A percentile compares a stretch with the other conserved stretches of the same genome.
phyloP scores from a whole-genome alignment of 2,113 vertebrate species.

The Clarias gariepinus region DNA sequence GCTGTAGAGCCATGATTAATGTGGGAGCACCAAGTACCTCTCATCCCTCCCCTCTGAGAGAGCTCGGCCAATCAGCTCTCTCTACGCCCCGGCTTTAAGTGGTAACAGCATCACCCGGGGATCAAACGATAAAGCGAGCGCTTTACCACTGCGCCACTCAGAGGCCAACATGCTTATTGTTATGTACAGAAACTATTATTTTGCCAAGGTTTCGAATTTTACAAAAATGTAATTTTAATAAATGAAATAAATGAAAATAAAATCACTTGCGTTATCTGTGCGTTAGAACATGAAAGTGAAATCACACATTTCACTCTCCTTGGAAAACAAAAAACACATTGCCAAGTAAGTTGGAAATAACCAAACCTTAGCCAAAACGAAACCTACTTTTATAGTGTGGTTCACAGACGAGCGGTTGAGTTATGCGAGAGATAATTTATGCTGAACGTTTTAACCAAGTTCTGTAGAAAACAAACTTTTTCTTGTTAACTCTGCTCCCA shows the following conservation, averaged over 20 bases:
- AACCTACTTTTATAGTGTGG: background rate
- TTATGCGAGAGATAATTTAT: background rate
- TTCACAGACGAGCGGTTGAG: background rate
- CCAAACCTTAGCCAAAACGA: background rate
- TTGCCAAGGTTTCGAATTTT: no score
- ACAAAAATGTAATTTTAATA: no score
- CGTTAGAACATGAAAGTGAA: background rate
- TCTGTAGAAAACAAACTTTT: background rate
- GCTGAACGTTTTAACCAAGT: background rate
- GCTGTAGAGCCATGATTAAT: no score
- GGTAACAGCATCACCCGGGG: no score
- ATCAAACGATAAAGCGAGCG: no score
- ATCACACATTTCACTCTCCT: background rate
- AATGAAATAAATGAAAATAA: background rate
- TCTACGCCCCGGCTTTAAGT: no score
- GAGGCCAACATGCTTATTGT: no score
- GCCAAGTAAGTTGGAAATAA: background rate
- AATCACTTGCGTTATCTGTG: background rate
- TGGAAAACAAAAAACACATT: background rate
- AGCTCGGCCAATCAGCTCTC: no score
- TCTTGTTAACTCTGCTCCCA: background rate
- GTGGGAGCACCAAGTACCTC: no score
- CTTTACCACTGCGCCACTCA: no score
- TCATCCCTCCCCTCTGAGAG: no score
- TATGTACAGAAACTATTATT: no score